Evolutionary conservation across 1,140 invertebrate species (phyloP).

Genomic region (Pygmarrhopalites habei): DNA sequence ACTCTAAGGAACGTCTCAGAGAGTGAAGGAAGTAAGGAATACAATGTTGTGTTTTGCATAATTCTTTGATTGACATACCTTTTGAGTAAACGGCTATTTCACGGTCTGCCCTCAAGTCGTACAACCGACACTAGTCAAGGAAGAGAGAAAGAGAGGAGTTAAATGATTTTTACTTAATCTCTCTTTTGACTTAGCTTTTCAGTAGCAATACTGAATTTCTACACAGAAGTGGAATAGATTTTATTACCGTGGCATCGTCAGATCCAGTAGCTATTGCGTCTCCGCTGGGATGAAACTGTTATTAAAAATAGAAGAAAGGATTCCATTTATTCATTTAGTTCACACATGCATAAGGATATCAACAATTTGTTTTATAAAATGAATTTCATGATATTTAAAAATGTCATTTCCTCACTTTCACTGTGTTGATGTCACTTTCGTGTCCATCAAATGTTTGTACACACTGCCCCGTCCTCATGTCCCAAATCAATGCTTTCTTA

Average conservation of each 20-base stretch:
- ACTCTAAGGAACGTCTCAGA: too few relatives aligned
- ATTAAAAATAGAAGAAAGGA: too few relatives aligned
- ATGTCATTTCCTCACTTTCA: too few relatives aligned
- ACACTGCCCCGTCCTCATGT: constrained; percentile 96
- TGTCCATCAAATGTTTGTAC: constrained; percentile 98
- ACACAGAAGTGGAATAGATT: constrained; percentile 16
- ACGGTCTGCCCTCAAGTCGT: constrained; percentile 94
- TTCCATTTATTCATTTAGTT: too few relatives aligned
- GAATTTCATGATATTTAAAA: too few relatives aligned
- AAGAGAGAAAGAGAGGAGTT: constrained; percentile 43
- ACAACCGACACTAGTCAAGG: constrained; percentile 89
- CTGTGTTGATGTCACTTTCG: constrained; percentile 96
- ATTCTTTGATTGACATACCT: too few relatives aligned
- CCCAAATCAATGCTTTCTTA: constrained; percentile 96
- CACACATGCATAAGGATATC: too few relatives aligned
- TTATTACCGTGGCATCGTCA: constrained; percentile 85
- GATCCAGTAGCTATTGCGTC: constrained; percentile 96
- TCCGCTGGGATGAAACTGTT: constrained; percentile 98
- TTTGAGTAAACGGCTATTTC: constrained; percentile 95
- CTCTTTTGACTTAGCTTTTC: not conserved
- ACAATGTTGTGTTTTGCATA: too few relatives aligned
- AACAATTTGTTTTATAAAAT: too few relatives aligned
- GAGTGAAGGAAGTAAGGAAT: too few relatives aligned
- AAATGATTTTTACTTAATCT: not conserved
- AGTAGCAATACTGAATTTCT: not conserved